Evolutionary conservation across 2,888 invertebrate genomes (phyloP).

Genomic region (Tolmerus cingulatus): DNA sequence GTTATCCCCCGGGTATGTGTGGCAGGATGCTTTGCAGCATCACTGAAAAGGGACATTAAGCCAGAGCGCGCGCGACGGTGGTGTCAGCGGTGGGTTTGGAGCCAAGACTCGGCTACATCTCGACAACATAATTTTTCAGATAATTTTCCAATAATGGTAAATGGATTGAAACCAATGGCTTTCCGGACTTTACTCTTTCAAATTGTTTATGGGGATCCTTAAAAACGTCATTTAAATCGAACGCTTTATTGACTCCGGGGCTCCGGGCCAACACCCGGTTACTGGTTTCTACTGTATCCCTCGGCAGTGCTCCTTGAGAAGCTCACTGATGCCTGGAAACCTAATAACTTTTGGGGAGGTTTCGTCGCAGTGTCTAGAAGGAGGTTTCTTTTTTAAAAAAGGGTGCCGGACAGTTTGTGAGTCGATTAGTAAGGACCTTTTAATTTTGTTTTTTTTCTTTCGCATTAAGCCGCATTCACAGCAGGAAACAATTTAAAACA

Average conservation of each 20-base stretch:
- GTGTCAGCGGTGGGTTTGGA: not conserved
- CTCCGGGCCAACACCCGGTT: not conserved
- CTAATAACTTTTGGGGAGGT: slow-evolving; percentile 2
- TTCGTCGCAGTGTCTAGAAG: not conserved
- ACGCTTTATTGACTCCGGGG: slow-evolving; percentile 26
- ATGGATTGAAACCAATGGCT: slow-evolving; percentile 33
- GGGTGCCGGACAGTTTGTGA: not conserved
- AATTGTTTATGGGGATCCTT: slow-evolving; percentile 25
- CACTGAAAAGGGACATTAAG: not conserved
- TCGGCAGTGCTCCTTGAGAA: not conserved
- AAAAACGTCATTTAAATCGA: slow-evolving; percentile 30
- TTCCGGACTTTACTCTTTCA: slow-evolving; percentile 32
- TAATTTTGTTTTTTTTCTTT: not conserved
- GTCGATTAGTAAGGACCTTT: not conserved
- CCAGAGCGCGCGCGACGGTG: not conserved
- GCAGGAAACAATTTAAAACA: not conserved
- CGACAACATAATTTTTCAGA: slow-evolving; percentile 25
- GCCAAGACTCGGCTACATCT: not conserved
- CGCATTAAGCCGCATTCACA: not conserved
- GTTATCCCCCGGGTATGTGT: not conserved
- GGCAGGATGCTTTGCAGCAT: not conserved
- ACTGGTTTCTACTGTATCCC: not conserved
- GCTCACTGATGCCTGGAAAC: not conserved
- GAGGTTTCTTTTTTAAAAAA: not conserved
- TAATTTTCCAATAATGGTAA: slow-evolving; percentile 36